Base-by-base conservation (phyloP, 2,797 vertebrate genomes). In the Dendrocincla tyrannina region DNA sequence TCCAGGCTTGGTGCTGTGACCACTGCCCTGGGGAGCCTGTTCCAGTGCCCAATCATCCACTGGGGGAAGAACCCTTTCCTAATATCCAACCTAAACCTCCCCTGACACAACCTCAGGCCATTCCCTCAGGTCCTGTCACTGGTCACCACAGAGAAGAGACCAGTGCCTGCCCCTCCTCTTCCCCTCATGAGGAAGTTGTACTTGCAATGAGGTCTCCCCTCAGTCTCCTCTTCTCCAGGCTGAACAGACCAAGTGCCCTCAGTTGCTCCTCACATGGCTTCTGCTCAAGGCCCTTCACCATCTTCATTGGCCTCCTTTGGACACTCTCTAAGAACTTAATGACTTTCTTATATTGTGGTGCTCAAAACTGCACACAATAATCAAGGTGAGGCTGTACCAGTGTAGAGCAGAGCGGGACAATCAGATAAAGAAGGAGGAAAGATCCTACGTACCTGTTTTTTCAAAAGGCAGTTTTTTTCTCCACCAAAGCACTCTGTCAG, bases 401-500 rank as follows among this genome's bases (percentile, higher is more conserved):
- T 25, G 42, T 42, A 64, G 42, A 13, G 22, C 42, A 64, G 32
- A 64, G 16, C 3, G 3, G 42, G 42, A 33, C 32, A 64, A 25
- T 46, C 46, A 66, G 25, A 27, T 30, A 58, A 42, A 66, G 62
- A 6, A 78, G 30, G 20, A 73, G 16, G 22, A 66, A 77, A 81
- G 17, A 88, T 25, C n/a, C 30, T 58, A 81, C 84, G 0, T 62
- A 98, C 98, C 98, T 77, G 97, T 98, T 95, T 97, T 97, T 84
- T 98, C 98, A 39, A 96, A 97, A 37, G 98, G 97, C 35, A 94
- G 91, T 70, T 98, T 98, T 96, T 97, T 98, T 69, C 98, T 97
- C 98, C 98, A 98, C 98, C 98, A 98, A 81, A 98, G 97, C 50
- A 98, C 98, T 93, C 98, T 93, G 94, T 98, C 98, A 25, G 98